Conservation (phyloP, 1,140 invertebrate species). For the Solen grandis region DNA sequence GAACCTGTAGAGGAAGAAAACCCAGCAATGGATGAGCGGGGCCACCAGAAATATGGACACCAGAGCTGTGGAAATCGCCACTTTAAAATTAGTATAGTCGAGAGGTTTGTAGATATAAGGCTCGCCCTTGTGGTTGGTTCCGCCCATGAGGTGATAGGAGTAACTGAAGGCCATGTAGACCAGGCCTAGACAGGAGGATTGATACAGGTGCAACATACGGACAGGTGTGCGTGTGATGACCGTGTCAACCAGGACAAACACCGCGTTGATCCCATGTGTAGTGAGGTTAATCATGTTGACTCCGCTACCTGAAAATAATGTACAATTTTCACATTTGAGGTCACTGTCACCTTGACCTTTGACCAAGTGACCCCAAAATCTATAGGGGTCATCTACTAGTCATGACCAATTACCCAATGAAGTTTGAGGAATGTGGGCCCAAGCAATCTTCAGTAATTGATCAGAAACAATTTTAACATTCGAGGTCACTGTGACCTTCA, state of each 20-base stretch:
- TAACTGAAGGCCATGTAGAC: conserved; percentile 87
- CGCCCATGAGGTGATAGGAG: conserved; percentile 88
- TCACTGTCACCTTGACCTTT: no score
- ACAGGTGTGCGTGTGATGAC: conserved; percentile 87
- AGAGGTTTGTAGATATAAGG: conserved; percentile 78
- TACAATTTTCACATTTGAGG: no score
- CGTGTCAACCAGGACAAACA: conserved; percentile 88
- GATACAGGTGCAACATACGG: conserved; percentile 86
- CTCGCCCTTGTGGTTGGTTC: conserved; percentile 82
- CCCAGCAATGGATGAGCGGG: conserved; percentile 66
- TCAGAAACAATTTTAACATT: no score
- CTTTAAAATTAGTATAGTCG: conserved; percentile 72
- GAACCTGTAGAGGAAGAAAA: conserved; percentile 69
- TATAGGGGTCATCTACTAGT: no score
- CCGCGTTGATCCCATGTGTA: conserved; percentile 87
- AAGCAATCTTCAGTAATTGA: no score
- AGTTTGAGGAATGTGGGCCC: no score
- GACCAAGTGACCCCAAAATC: no score
- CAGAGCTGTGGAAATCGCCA: conserved; percentile 61
- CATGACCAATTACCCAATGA: no score
- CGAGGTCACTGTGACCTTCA: no score
- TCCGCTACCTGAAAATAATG: conserved; percentile 63
- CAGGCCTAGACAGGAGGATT: conserved; percentile 84
- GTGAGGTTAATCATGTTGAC: conserved; percentile 66
- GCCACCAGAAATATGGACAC: conserved; percentile 60